Evolutionary conservation across 92 coral and sea anemone genomes (phyloP).

Genomic region (Blastomussa wellsi): DNA sequence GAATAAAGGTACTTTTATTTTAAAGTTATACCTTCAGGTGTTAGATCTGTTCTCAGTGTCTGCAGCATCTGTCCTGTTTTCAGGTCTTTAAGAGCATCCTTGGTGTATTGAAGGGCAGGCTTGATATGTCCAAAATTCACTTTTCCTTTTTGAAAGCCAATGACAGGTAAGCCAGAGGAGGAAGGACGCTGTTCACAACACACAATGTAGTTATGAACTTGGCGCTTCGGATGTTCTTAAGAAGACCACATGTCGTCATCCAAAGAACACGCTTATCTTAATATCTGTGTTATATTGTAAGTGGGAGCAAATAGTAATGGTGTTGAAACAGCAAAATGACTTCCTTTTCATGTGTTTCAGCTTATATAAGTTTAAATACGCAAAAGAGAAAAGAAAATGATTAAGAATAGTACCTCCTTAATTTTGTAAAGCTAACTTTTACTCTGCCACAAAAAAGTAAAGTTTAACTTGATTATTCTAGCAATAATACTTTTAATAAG

Average conservation of each 20-base stretch:
- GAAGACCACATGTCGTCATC: too few relatives aligned
- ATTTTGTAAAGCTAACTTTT: not conserved
- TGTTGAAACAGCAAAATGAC: too few relatives aligned
- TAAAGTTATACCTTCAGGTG: not conserved
- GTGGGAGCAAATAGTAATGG: slow-evolving; percentile 6
- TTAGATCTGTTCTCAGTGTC: slow-evolving; percentile 26
- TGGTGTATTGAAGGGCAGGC: too few relatives aligned
- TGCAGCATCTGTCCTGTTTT: slow-evolving; percentile 23
- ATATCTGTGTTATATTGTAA: not conserved
- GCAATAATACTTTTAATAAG: not conserved
- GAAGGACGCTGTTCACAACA: too few relatives aligned
- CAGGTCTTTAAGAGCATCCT: too few relatives aligned
- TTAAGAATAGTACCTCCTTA: not conserved
- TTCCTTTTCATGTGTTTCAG: not conserved
- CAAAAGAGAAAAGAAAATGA: not conserved
- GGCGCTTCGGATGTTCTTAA: too few relatives aligned
- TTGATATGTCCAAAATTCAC: too few relatives aligned
- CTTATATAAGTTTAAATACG: too few relatives aligned
- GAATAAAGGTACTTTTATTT: not conserved
- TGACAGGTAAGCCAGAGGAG: too few relatives aligned
- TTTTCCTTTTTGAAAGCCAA: too few relatives aligned
- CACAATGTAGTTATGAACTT: too few relatives aligned
- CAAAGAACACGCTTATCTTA: too few relatives aligned
- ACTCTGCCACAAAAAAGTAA: not conserved
- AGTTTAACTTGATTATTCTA: not conserved